Base-by-base conservation (phyloP, 1,140 invertebrate species). In the Eurosta solidaginis region DNA sequence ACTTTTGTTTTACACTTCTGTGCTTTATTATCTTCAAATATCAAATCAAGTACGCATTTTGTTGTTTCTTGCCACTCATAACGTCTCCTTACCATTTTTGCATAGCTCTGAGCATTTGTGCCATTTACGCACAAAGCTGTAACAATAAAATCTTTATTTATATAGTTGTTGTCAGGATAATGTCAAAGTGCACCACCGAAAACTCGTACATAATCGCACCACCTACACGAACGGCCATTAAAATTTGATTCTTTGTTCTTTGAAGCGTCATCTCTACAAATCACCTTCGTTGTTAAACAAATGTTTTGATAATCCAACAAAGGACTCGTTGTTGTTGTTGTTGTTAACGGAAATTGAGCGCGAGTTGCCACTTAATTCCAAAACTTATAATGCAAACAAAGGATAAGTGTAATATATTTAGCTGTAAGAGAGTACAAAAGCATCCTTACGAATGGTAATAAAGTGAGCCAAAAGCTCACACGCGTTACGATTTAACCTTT, bases 401-500 rank as follows among this genome's bases (percentile, higher is more conserved):
- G 33, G 59, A 68, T 68, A 17, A 68, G 9, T 12, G 59, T 17
- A 68, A 68, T 40, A 40, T 40, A n/a, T 20, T 36, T 40, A 33
- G 6, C 27, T n/a, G 45, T 9, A n/a, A n/a, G n/a, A n/a, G n/a
- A 47, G 12, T 47, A 47, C 45, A 79, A 84, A 82, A 81, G 79
- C 78, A 33, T 77, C 77, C 76, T 76, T 81, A 74, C 79, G 80
- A 36, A 44, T 74, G 47, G 81, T 83, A 85, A 85, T 85, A 85
- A 85, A 85, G 83, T 84, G 79, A 79, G 77, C 29, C 27, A 12
- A 40, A 45, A 50, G n/a, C 6, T 47, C 20, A 25, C 20, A 45
- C 73, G 44, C 73, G 73, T 47, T 47, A 75, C 42, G 40, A 49
- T 47, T 75, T 75, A 75, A 75, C 73, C 73, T 75, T 49, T 45